These are phyloP conservation scores for Drosophila vallismaia DNA, from an alignment of 2,888 invertebrate species.

Conservation along the genomic window DNA sequence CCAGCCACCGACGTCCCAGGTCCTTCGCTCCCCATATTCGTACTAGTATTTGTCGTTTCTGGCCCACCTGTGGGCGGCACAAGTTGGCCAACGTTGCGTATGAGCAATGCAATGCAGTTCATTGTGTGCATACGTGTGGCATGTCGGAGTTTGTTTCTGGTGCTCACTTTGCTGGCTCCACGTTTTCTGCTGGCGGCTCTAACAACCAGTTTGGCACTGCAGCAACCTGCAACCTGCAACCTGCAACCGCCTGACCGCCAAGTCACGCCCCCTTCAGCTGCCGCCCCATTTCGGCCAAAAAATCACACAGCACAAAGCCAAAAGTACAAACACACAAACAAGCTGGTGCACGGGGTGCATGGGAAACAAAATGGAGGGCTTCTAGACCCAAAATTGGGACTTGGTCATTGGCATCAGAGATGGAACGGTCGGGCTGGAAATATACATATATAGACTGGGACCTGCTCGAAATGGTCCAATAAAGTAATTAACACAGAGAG, in stretches of 20 bases:
- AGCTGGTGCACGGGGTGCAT: slow-evolving; percentile 27
- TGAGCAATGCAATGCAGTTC: slow-evolving; percentile 64
- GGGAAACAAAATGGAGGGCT: slow-evolving; percentile 28
- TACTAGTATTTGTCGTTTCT: neutral
- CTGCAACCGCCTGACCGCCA: slow-evolving; percentile 26
- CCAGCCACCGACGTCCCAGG: neutral
- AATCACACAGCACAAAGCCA: slow-evolving; percentile 72
- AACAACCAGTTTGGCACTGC: slow-evolving; percentile 65
- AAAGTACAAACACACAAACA: slow-evolving; percentile 59
- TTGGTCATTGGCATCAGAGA: slow-evolving; percentile 40
- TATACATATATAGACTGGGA: neutral
- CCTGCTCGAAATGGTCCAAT: neutral
- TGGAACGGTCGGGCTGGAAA: slow-evolving; percentile 5
- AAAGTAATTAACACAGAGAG: slow-evolving; percentile 1
- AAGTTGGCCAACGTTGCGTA: slow-evolving; percentile 69
- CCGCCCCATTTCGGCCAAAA: slow-evolving; percentile 54
- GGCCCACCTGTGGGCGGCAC: slow-evolving; percentile 38
- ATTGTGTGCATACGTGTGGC: slow-evolving; percentile 45
- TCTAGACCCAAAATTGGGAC: slow-evolving; percentile 22
- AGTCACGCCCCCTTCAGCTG: slow-evolving; percentile 25
- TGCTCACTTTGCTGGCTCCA: slow-evolving; percentile 65
- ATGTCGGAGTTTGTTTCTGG: slow-evolving; percentile 40
- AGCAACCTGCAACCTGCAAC: slow-evolving; percentile 31
- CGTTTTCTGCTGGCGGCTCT: slow-evolving; percentile 53
- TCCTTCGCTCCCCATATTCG: neutral